A percentile compares a stretch with the other conserved stretches of the same genome.
Conservation (phyloP, 64 coral and sea anemone genomes). For the Montipora cactus region DNA sequence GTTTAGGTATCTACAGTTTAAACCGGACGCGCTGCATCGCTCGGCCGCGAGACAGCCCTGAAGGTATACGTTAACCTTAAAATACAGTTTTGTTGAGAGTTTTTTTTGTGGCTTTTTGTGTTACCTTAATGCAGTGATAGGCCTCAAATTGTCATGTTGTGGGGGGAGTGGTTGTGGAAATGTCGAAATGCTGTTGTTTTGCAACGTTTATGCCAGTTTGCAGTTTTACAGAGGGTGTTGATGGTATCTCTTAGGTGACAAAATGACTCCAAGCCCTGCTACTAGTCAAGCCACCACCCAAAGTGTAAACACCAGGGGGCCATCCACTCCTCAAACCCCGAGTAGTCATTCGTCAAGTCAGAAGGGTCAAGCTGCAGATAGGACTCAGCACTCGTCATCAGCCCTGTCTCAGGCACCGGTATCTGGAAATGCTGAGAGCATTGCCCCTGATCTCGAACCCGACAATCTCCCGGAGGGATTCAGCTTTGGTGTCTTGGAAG, state of each 20-base stretch:
- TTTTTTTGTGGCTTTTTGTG: too few species aligned
- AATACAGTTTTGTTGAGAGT: too few species aligned
- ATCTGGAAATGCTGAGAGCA: conserved; percentile 54
- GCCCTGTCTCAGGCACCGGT: conserved; percentile 12
- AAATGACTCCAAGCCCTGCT: conserved; percentile 40
- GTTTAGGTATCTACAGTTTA: too few species aligned
- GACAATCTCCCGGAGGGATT: conserved; percentile 92
- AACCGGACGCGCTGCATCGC: too few species aligned
- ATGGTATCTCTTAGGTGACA: neutral
- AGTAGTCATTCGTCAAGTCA: neutral
- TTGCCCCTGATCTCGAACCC: conserved; percentile 73
- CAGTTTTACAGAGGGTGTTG: neutral
- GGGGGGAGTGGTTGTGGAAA: neutral
- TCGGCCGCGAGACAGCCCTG: too few species aligned
- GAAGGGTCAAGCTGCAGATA: conserved; percentile 1
- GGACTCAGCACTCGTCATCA: conserved; percentile 18
- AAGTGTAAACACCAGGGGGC: conserved; percentile 3
- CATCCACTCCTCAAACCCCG: conserved; percentile 34
- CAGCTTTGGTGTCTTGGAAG: conserved; percentile 62
- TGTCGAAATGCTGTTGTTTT: neutral
- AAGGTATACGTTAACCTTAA: too few species aligned
- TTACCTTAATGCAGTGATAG: too few species aligned
- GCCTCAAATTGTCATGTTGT: too few species aligned
- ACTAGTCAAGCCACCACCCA: conserved; percentile 35
- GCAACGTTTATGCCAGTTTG: neutral